Conservation (phyloP, 2,797 vertebrate species). For the Arremon aurantiirostris region DNA sequence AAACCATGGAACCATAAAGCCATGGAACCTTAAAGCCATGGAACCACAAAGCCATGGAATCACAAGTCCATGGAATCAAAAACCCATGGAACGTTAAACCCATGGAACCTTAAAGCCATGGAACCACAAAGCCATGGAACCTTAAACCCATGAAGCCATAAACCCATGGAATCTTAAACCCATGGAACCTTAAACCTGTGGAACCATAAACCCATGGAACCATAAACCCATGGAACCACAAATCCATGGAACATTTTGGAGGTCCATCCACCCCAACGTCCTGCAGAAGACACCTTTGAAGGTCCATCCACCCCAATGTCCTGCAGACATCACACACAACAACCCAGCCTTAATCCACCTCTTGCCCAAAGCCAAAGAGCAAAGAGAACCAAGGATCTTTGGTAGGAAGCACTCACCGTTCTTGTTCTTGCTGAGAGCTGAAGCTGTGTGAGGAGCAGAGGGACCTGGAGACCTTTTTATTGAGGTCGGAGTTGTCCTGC, state of each 20-base stretch:
- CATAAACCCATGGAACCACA: accelerated
- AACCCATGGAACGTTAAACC: neutral
- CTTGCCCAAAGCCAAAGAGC: neutral
- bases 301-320: neutral
- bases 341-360: accelerated
- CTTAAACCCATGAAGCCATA: accelerated
- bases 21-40: accelerated
- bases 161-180: accelerated
- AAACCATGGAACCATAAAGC: accelerated
- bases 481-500: neutral
- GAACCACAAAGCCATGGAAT: accelerated
- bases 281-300: neutral
- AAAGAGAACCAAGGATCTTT: neutral
- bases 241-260: neutral
- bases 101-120: accelerated
- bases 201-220: accelerated
- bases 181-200: neutral
- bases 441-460: slow-evolving; percentile 49
- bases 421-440: neutral
- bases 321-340: neutral
- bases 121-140: accelerated
- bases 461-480: slow-evolving; percentile 32
- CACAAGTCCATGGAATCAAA: accelerated
- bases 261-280: neutral
- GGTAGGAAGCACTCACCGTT: slow-evolving; percentile 8